Evolutionary conservation across 2,113 vertebrate species (phyloP).

Genomic region (Serilophus lunatus): DNA sequence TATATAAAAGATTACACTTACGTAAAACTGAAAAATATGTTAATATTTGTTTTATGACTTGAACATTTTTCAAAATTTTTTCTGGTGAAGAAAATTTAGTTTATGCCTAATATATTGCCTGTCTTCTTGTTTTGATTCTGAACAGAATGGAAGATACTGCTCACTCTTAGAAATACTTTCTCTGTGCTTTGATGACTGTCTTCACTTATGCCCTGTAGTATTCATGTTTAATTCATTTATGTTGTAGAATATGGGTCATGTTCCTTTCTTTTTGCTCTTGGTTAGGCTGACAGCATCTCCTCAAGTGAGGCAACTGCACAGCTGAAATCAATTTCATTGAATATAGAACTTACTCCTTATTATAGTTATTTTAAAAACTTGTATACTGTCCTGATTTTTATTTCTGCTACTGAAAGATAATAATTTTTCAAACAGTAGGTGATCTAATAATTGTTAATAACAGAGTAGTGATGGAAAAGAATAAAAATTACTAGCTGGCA

Average conservation of each 20-base stretch:
- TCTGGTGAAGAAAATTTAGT: neutral
- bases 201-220: slow-evolving; percentile 39
- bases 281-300: slow-evolving; percentile 12
- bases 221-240: slow-evolving; percentile 55
- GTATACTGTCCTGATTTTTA: neutral
- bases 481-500: neutral
- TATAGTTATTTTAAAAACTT: neutral
- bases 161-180: neutral
- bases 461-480: neutral
- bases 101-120: neutral
- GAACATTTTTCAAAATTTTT: neutral
- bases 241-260: slow-evolving; percentile 57
- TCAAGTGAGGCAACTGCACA: neutral
- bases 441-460: neutral
- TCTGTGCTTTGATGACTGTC: slow-evolving; percentile 6
- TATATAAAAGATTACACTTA: neutral
- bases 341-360: neutral
- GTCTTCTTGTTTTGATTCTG: neutral
- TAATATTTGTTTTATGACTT: neutral
- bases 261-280: neutral
- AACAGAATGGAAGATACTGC: neutral
- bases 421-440: neutral
- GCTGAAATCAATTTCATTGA: neutral
- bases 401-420: neutral
- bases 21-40: neutral